Conservation (phyloP, 2,888 invertebrate genomes). For the Carpatolechia fugitivella region DNA sequence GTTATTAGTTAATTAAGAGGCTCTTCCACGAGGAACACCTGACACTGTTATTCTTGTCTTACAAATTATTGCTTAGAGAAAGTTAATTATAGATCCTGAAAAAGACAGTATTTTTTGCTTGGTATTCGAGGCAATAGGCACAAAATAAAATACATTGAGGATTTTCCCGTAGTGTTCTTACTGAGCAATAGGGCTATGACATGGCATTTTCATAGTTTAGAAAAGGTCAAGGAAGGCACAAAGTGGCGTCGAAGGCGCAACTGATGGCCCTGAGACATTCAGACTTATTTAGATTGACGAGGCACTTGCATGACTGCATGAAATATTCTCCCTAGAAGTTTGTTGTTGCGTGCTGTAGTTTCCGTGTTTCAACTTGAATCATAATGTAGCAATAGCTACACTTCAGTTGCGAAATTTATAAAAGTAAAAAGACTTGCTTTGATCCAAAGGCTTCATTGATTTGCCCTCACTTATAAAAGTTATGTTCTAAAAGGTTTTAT, state of each 20-base stretch:
- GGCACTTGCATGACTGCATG: conserved; percentile 2
- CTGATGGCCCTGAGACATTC: not conserved
- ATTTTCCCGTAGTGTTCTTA: too few species aligned
- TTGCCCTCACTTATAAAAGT: too few species aligned
- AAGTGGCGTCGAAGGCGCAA: not conserved
- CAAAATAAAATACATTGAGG: too few species aligned
- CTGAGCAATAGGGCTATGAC: not conserved
- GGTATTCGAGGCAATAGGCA: too few species aligned
- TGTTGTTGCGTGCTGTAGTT: not conserved
- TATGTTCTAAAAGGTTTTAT: too few species aligned
- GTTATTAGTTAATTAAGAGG: too few species aligned
- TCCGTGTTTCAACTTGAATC: not conserved
- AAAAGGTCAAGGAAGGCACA: not conserved
- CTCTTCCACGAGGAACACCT: too few species aligned
- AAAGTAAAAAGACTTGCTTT: not conserved
- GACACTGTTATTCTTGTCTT: too few species aligned
- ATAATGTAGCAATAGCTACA: not conserved
- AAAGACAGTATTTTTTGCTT: not conserved
- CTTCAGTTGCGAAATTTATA: not conserved
- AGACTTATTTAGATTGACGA: conserved; percentile 2
- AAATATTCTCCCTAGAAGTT: not conserved
- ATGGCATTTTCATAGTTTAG: not conserved
- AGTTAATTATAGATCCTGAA: not conserved
- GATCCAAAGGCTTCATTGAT: too few species aligned
- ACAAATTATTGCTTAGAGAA: not conserved